Percentiles rank a stretch among this genome's conserved stretches.
Evolutionary conservation across 2,113 vertebrate genomes (phyloP).

Genomic region (Channa maculata): DNA sequence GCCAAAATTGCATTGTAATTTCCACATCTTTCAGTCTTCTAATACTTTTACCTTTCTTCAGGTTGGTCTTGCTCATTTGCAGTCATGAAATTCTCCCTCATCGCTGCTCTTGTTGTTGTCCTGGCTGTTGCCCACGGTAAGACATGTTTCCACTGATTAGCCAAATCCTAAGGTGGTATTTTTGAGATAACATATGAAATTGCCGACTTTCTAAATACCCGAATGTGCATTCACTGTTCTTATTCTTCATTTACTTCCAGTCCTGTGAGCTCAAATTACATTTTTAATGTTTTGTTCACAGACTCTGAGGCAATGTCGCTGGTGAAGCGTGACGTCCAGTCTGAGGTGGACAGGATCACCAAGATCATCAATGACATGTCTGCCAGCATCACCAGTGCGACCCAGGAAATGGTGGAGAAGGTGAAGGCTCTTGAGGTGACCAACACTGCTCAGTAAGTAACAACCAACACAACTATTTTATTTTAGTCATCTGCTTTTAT

Average conservation of each 20-base stretch:
- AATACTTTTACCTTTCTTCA: constrained; percentile 8
- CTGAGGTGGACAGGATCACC: constrained; percentile 62
- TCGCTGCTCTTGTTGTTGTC: constrained; percentile 54
- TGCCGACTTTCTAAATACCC: too few species aligned
- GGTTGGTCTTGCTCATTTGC: constrained; percentile 38
- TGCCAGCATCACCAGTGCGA: constrained; percentile 21
- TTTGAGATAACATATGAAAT: too few species aligned
- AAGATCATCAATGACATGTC: constrained; percentile 66
- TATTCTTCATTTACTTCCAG: background rate
- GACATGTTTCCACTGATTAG: background rate
- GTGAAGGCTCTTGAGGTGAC: constrained; percentile 68
- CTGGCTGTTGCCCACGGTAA: constrained; percentile 70
- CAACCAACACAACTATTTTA: background rate
- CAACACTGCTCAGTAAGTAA: constrained; percentile 74
- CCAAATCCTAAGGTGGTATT: too few species aligned
- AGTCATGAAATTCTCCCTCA: constrained; percentile 74
- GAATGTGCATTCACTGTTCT: too few species aligned
- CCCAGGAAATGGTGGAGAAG: constrained; percentile 68
- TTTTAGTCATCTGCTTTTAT: background rate
- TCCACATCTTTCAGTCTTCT: background rate
- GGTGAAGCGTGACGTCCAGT: constrained; percentile 66
- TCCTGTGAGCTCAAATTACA: background rate
- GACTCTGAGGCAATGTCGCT: constrained; percentile 70
- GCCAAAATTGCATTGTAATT: too few species aligned
- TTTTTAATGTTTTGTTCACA: constrained; percentile 18